Evolutionary conservation across 2,113 vertebrate genomes (phyloP).

Genomic region (Pycnonotus jocosus): DNA sequence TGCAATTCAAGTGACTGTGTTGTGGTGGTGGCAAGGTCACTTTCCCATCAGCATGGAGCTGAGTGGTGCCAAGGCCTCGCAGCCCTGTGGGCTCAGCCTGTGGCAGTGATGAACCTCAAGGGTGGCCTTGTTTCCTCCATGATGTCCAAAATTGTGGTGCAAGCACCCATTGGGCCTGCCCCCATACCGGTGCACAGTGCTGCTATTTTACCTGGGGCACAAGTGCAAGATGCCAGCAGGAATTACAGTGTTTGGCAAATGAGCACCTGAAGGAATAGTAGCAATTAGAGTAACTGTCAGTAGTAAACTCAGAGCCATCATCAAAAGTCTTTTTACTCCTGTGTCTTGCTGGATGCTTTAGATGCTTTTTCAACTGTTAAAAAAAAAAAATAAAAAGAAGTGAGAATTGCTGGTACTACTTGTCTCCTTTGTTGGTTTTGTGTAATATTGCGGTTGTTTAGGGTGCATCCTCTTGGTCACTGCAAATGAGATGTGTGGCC

Average conservation of each 20-base stretch:
- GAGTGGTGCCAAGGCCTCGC: rapidly evolving
- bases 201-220: background rate
- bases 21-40: background rate
- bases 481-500: background rate
- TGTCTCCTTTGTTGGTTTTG: background rate
- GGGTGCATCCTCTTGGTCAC: background rate
- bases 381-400: background rate
- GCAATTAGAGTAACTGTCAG: background rate
- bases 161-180: rapidly evolving
- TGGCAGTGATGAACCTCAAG: background rate
- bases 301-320: background rate
- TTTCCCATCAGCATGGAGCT: rapidly evolving
- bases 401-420: background rate
- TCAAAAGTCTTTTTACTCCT: background rate
- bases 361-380: background rate
- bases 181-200: rapidly evolving
- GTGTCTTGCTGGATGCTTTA: background rate
- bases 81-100: background rate
- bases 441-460: background rate
- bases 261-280: background rate
- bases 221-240: background rate
- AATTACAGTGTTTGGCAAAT: background rate
- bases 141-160: rapidly evolving
- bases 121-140: background rate
- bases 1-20: background rate